Conservation (phyloP, 2,888 invertebrate species). For the Lasiommata megera region DNA sequence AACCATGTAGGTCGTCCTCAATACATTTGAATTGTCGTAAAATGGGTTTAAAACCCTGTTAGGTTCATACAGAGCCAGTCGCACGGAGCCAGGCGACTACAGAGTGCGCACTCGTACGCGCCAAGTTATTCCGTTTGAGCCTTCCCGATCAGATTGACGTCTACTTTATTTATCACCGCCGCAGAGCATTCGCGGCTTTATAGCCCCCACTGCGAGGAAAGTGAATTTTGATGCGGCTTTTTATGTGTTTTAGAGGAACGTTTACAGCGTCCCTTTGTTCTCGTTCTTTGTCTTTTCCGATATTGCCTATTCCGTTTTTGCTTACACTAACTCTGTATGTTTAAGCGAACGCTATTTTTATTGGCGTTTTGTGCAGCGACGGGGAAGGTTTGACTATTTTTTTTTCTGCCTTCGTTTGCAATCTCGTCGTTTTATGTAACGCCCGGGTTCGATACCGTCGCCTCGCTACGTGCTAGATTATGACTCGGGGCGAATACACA, state of each 20-base stretch:
- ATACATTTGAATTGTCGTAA: too few species aligned
- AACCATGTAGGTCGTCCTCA: too few species aligned
- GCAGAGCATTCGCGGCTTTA: conserved; percentile 50
- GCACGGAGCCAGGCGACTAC: too few species aligned
- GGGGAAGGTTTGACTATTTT: conserved; percentile 10
- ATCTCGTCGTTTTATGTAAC: background rate
- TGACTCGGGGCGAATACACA: background rate
- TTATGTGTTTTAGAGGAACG: conserved; percentile 63
- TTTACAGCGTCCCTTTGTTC: conserved; percentile 38
- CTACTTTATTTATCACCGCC: conserved; percentile 48
- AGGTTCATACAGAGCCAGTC: too few species aligned
- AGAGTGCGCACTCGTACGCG: too few species aligned
- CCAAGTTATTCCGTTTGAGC: conserved; percentile 27
- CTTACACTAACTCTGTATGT: conserved; percentile 30
- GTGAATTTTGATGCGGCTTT: conserved; percentile 72
- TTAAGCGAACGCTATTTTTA: conserved; percentile 25
- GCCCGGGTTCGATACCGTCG: background rate
- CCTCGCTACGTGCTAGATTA: background rate
- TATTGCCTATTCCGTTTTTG: conserved; percentile 36
- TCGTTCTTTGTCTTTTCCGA: conserved; percentile 34
- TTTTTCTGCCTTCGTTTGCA: background rate
- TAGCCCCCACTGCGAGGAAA: conserved; percentile 57
- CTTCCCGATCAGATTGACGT: conserved; percentile 34
- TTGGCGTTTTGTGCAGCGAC: conserved; percentile 23
- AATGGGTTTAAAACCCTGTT: too few species aligned